These are phyloP conservation scores for Chouioia cunea DNA, from an alignment of 2,888 invertebrate species.

Conservation along the genomic window DNA sequence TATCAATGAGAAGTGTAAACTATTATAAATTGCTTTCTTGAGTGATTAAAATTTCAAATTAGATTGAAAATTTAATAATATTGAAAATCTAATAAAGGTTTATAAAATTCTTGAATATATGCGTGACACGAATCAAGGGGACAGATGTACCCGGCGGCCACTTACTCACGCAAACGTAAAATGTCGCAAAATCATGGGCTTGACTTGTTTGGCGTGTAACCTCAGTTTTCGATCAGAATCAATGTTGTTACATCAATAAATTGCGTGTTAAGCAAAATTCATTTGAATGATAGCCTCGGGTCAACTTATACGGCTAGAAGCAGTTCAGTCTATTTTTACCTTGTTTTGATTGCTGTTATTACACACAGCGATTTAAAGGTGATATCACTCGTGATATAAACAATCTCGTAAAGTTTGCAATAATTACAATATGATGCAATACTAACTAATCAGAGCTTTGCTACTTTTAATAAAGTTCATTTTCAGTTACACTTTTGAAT, in stretches of 20 bases:
- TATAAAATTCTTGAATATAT: too few relatives aligned
- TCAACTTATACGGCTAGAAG: background rate
- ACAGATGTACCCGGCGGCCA: background rate
- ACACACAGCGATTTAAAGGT: constrained; percentile 8
- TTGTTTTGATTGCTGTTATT: constrained; percentile 9
- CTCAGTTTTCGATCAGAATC: constrained; percentile 17
- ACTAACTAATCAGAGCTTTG: too few relatives aligned
- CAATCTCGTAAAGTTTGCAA: too few relatives aligned
- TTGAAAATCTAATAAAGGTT: too few relatives aligned
- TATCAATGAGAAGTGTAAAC: too few relatives aligned
- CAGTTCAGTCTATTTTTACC: background rate
- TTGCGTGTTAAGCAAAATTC: constrained; percentile 30
- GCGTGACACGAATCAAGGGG: background rate
- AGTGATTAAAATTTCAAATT: too few relatives aligned
- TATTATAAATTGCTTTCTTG: too few relatives aligned
- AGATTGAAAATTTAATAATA: too few relatives aligned
- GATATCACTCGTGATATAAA: background rate
- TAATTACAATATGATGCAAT: too few relatives aligned
- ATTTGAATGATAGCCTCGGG: constrained; percentile 21
- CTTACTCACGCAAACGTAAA: constrained; percentile 16
- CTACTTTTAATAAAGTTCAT: too few relatives aligned
- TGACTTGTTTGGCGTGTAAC: constrained; percentile 16
- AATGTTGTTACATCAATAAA: constrained; percentile 17
- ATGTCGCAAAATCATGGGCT: constrained; percentile 31
- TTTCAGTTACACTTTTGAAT: too few relatives aligned